A percentile compares a stretch with the other conserved stretches of the same genome.
phyloP scores from a whole-genome alignment of 2,888 invertebrate genomes.

The Stenurella melanura region DNA sequence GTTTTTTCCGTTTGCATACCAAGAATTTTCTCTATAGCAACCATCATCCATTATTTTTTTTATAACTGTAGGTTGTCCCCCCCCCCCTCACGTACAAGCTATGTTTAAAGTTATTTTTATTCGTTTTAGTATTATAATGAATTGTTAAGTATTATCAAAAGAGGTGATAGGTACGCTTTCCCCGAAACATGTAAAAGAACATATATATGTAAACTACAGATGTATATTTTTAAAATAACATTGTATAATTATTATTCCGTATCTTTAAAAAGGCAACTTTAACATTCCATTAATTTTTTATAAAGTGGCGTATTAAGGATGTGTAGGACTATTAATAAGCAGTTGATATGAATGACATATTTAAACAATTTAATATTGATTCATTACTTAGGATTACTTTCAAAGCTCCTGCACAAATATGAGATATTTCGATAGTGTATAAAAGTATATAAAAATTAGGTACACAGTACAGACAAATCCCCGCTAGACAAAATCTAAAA shows the following conservation, averaged over 20 bases:
- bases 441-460: too few relatives aligned
- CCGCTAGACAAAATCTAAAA: too few relatives aligned
- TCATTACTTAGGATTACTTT: too few relatives aligned
- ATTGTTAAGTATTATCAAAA: conserved; percentile 46
- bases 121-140: conserved; percentile 26
- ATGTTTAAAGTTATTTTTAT: conserved; percentile 14
- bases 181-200: conserved; percentile 5
- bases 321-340: neutral
- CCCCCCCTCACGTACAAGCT: neutral
- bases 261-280: conserved; percentile 27
- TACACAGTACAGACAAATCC: too few relatives aligned
- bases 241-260: conserved; percentile 26
- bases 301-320: conserved; percentile 28
- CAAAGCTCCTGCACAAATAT: too few relatives aligned
- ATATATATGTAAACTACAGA: conserved; percentile 38
- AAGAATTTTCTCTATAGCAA: conserved; percentile 7
- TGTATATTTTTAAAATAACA: conserved; percentile 44
- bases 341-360: too few relatives aligned
- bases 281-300: conserved; percentile 41
- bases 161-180: conserved; percentile 47
- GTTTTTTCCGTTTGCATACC: neutral
- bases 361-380: too few relatives aligned
- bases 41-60: neutral
- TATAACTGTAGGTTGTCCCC: neutral
- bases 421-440: too few relatives aligned